Base-by-base conservation (phyloP, 1,140 invertebrate genomes). In the Bradynema listronoti region DNA sequence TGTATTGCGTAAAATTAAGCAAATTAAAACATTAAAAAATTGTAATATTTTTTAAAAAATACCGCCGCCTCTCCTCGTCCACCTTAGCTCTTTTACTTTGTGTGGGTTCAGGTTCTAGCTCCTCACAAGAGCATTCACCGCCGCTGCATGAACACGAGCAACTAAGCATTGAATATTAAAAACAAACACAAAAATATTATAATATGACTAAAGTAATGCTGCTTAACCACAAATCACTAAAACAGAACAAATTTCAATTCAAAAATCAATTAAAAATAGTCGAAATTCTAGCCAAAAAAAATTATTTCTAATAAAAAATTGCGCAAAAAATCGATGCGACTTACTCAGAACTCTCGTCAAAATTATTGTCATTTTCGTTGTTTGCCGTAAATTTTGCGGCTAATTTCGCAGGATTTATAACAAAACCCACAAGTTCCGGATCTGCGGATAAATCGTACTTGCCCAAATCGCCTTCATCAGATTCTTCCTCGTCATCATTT, bases 81-180 rank as follows among this genome's bases (percentile, higher is more conserved):
- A 36, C 19, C n/a, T 30, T n/a, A 55, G 42, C 61, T 9, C 22
- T 19, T 66, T 45, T 54, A 4, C 16, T 9, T 9, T 41, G 30
- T 45, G 51, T 63, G 14, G 33, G 2, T n/a, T 30, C 36, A 9
- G 25, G 22, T 34, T 55, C 53, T 32, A 67, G 62, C 42, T 71
- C 68, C 33, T 70, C 68, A 39, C 72, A 75, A 9, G 72, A 75
- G 39, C 72, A 75, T 53, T 75, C 72, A 0, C 72, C 72, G 19
- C 72, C 72, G 33, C 63, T 67, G 41, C 72, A 75, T 0, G 73
- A 77, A 39, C 72, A 75, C 5, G 72, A 75, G 42, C 72, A 75
- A 43, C 69, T 68, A 32, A 60, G 68, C 14, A 22, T 16, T 6
- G 16, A 7, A 24, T 24, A 36, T 56, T 53, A 56, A 58, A 61